Percentiles rank a stretch among this genome's conserved stretches.
These are phyloP conservation scores for Atrichornis clamosus DNA, from an alignment of 2,113 vertebrate genomes.

Conservation along the genomic window DNA sequence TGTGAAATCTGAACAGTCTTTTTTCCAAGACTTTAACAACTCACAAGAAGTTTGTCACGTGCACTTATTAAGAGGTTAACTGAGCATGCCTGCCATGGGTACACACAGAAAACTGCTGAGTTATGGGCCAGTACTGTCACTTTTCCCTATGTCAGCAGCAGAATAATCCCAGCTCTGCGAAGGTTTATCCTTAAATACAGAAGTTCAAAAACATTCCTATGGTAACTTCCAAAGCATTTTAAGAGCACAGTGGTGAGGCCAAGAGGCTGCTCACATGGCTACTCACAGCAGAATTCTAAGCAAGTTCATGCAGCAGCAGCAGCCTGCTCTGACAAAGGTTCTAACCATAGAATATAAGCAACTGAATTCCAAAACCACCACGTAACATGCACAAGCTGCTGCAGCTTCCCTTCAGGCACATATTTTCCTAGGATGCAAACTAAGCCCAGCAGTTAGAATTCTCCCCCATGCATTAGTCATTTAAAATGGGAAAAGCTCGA, in stretches of 20 bases:
- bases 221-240: background rate
- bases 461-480: background rate
- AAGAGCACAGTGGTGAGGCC: background rate
- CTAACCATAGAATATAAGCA: background rate
- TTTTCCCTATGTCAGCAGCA: background rate
- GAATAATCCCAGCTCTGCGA: background rate
- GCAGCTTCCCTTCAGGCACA: constrained; percentile 2
- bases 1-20: background rate
- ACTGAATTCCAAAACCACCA: background rate
- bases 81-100: constrained; percentile 39
- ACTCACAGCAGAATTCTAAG: background rate
- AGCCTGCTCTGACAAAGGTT: background rate
- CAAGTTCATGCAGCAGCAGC: background rate
- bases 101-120: background rate
- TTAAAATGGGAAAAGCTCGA: background rate
- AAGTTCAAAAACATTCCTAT: background rate
- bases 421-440: background rate
- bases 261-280: background rate
- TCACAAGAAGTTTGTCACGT: constrained; percentile 12
- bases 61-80: constrained; percentile 48
- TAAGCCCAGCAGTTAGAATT: background rate
- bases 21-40: constrained; percentile 22
- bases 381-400: background rate
- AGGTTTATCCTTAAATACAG: background rate
- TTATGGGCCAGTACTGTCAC: background rate